Base-by-base conservation (phyloP, 2,888 invertebrate genomes). In the Platerodrilus igneus region DNA sequence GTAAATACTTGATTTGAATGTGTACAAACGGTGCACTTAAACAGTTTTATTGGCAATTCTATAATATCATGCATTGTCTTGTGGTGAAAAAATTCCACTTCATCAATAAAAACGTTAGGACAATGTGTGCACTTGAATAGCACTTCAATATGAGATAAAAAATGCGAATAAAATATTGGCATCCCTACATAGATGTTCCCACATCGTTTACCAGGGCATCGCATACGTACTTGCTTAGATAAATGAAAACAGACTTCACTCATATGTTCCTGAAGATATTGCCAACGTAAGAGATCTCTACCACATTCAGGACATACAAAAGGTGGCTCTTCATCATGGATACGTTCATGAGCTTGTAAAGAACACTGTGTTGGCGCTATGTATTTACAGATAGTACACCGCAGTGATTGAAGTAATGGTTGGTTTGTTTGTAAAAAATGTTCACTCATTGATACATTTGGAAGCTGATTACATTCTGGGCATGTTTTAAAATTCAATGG, bases 221-320 rank as follows among this genome's bases (percentile, higher is more conserved):
- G 48, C 21, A 54, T 59, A 23, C 64, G 52, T 8, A 67, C 60
- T 21, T 56, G 57, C 42, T 67, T 68, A 2, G 58, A 52, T 25
- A 62, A 56, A 51, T 75, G 74, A 34, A 69, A 74, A 42, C 75
- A 75, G 3, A 59, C 54, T 1, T 67, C 65, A 53, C 72, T 69
- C 20, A 69, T 68, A 68, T 81, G 79, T 55, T 71, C 52, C 55
- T 74, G 59, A 60, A 81, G 42, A 59, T 69, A 58, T 58, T 68
- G 56, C 60, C 71, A 57, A 57, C 68, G 56, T 55, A 69, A 42
- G 66, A 69, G 71, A 10, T 59, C 58, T 13, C 66, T 57, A 1
- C 81, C 81, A 64, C 86, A 86, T 60, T 84, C 84, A 0, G 85
- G 82, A 56, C 86, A 86, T 17, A 71, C 67, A 56, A 64, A 77